These are phyloP conservation scores for Drosophila subquinaria DNA, from an alignment of 2,888 invertebrate species.

Conservation along the genomic window DNA sequence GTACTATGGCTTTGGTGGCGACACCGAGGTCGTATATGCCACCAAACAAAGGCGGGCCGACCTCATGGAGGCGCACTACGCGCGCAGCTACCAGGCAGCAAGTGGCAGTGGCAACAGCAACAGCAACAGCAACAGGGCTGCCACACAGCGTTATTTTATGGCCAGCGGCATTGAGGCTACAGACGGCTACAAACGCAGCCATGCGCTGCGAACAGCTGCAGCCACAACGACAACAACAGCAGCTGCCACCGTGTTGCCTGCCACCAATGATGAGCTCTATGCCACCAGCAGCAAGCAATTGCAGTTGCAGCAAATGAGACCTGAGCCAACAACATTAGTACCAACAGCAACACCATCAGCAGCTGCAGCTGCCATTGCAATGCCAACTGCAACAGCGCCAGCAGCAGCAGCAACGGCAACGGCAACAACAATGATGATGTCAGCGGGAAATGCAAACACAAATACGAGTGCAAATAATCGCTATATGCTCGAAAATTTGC, in stretches of 20 bases:
- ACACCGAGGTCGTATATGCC: constrained; percentile 38
- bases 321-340: constrained; percentile 31
- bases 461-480: constrained; percentile 72
- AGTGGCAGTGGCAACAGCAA: constrained; percentile 22
- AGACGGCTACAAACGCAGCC: constrained; percentile 23
- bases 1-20: constrained; percentile 63
- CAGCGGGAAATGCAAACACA: constrained; percentile 54
- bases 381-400: constrained; percentile 30
- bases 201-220: constrained; percentile 29
- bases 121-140: constrained; percentile 19
- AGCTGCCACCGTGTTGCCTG: constrained; percentile 2
- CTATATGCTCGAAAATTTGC: constrained; percentile 83
- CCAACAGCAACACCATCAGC: constrained; percentile 34
- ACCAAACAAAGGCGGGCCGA: constrained; percentile 62
- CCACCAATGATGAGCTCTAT: constrained; percentile 56
- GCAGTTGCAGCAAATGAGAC: constrained; percentile 39
- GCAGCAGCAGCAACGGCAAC: constrained; percentile 39
- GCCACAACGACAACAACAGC: constrained; percentile 3
- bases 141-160: constrained; percentile 23
- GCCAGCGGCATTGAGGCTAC: constrained; percentile 23
- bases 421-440: constrained; percentile 42
- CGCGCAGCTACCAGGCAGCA: constrained; percentile 50
- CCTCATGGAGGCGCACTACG: constrained; percentile 65
- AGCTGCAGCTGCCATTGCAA: constrained; percentile 38
- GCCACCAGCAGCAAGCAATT: constrained; percentile 64